Evolutionary conservation across 2,113 vertebrate species (phyloP).

Genomic region (Grus americana): DNA sequence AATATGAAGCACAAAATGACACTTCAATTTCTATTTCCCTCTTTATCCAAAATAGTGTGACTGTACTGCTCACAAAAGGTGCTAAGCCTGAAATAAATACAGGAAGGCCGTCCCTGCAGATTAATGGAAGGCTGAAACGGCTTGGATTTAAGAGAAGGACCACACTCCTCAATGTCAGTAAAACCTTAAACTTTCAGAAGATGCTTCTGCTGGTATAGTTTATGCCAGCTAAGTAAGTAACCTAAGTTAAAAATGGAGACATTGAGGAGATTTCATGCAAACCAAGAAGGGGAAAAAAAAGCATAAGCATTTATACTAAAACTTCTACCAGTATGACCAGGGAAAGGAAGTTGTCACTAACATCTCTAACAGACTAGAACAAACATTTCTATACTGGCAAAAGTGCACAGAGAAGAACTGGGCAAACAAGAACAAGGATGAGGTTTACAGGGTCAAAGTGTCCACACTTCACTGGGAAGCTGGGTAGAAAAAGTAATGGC

Average conservation of each 20-base stretch:
- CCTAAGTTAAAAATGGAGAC: neutral
- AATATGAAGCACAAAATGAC: neutral
- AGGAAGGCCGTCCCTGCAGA: neutral
- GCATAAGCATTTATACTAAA: neutral
- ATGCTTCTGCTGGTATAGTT: neutral
- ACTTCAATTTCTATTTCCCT: neutral
- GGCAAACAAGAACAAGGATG: neutral
- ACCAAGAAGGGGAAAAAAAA: neutral
- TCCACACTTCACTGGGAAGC: neutral
- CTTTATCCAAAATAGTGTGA: neutral
- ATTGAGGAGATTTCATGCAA: neutral
- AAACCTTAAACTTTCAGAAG: neutral
- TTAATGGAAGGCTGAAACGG: neutral
- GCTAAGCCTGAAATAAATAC: neutral
- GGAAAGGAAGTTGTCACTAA: neutral
- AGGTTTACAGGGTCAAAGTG: neutral
- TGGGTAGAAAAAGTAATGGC: neutral
- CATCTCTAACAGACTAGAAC: neutral
- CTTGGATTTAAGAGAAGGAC: neutral
- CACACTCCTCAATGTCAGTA: neutral
- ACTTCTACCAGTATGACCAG: neutral
- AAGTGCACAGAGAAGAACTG: neutral
- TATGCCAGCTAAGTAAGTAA: neutral
- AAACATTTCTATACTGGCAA: neutral
- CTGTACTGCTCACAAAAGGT: neutral